These are phyloP conservation scores for Drosophila subobscura DNA, from an alignment of 1,140 invertebrate species.

Conservation along the genomic window DNA sequence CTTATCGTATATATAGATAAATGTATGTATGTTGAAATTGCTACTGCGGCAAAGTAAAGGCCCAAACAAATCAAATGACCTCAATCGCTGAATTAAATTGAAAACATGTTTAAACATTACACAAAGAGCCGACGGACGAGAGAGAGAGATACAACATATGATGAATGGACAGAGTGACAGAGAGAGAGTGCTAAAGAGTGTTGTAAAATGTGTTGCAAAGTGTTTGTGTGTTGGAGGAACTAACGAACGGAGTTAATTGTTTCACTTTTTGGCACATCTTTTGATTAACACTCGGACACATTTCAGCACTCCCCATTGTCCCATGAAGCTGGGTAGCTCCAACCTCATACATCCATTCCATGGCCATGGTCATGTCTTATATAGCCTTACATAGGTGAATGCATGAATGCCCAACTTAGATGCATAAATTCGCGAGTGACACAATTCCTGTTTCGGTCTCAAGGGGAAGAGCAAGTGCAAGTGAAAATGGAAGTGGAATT, in stretches of 20 bases:
- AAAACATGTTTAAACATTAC: constrained; percentile 56
- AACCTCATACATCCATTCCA: neutral
- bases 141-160: constrained; percentile 20
- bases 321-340: neutral
- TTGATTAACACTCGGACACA: neutral
- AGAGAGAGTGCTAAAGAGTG: neutral
- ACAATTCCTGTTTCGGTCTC: constrained; percentile 32
- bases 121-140: constrained; percentile 3
- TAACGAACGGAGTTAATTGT: too few species aligned
- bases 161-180: neutral
- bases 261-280: too few species aligned
- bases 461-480: constrained; percentile 4
- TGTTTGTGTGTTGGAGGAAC: too few species aligned
- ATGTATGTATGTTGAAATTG: constrained; percentile 44
- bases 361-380: constrained; percentile 52
- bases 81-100: constrained; percentile 76
- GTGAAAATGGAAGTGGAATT: constrained; percentile 6
- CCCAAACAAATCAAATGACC: constrained; percentile 71
- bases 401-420: too few species aligned
- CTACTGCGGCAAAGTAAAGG: constrained; percentile 17
- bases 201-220: too few species aligned
- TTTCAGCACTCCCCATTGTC: constrained; percentile 6
- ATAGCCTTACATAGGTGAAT: constrained; percentile 10
- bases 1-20: neutral
- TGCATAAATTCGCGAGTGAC: neutral